Conservation (phyloP, 2,888 invertebrate species). For the Parnassius orleans region DNA sequence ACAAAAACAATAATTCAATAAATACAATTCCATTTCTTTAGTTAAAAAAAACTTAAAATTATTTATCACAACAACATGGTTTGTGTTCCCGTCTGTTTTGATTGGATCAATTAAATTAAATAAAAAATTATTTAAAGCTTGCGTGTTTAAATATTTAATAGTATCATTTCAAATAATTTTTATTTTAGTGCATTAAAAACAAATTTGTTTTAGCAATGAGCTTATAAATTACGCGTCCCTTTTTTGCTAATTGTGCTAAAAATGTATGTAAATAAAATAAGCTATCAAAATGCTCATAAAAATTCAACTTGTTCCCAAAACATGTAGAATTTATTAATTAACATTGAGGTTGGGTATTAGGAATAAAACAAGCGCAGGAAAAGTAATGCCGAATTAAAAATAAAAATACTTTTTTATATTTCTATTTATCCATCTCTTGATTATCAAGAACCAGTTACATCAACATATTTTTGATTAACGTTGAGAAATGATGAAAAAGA, state of each 20-base stretch:
- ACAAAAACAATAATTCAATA: constrained; percentile 43
- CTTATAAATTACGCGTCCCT: no score
- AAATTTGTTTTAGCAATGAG: background rate
- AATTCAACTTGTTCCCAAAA: no score
- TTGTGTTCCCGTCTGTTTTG: constrained; percentile 59
- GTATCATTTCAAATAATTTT: constrained; percentile 9
- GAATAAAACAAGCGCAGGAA: no score
- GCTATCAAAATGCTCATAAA: no score
- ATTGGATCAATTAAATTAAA: constrained; percentile 20
- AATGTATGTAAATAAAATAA: no score
- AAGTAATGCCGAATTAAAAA: no score
- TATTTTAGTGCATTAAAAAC: constrained; percentile 11
- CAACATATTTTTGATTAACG: background rate
- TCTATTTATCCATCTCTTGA: background rate
- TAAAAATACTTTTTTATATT: no score
- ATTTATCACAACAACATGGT: constrained; percentile 77
- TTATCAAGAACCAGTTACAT: background rate
- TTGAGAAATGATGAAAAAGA: background rate
- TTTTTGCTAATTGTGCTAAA: no score
- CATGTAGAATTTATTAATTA: no score
- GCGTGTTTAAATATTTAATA: constrained; percentile 16
- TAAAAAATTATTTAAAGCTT: constrained; percentile 25
- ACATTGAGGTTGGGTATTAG: no score
- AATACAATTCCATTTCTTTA: constrained; percentile 44
- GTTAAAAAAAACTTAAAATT: constrained; percentile 60